These are phyloP conservation scores for Caerostris darwini DNA, from an alignment of 1,140 invertebrate species.

Conservation along the genomic window DNA sequence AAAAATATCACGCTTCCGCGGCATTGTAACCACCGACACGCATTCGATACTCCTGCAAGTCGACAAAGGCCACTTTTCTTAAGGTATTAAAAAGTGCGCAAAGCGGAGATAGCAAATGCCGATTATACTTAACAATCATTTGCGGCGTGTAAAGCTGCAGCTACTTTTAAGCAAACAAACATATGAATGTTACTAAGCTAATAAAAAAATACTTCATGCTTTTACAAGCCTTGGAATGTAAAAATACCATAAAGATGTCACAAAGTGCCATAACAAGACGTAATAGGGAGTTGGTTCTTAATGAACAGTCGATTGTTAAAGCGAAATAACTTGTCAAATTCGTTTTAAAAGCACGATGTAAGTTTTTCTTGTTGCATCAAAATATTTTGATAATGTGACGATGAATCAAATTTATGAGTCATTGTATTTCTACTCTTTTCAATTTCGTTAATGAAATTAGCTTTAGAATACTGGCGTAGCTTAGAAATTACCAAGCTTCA, in stretches of 20 bases:
- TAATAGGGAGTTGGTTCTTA: neutral
- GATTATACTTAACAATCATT: neutral
- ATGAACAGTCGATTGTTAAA: neutral
- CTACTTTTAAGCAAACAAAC: neutral
- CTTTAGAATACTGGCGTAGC: too few species aligned
- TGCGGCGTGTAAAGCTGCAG: neutral
- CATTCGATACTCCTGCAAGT: neutral
- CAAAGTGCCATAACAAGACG: neutral
- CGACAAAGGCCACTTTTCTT: neutral
- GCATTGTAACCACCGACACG: neutral
- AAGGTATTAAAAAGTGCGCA: too few species aligned
- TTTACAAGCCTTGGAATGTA: neutral
- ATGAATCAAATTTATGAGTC: too few species aligned
- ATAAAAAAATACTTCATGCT: neutral
- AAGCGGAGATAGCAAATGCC: neutral
- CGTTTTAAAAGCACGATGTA: too few species aligned
- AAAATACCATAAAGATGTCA: neutral
- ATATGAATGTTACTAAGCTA: neutral
- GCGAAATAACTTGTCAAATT: neutral
- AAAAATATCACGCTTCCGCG: conserved; percentile 11
- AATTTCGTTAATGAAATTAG: too few species aligned
- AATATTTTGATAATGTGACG: too few species aligned
- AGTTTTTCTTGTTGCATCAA: too few species aligned
- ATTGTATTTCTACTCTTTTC: too few species aligned
- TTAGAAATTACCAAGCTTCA: too few species aligned